Evolutionary conservation across 2,888 invertebrate genomes (phyloP).

Genomic region (Apantesis nais): DNA sequence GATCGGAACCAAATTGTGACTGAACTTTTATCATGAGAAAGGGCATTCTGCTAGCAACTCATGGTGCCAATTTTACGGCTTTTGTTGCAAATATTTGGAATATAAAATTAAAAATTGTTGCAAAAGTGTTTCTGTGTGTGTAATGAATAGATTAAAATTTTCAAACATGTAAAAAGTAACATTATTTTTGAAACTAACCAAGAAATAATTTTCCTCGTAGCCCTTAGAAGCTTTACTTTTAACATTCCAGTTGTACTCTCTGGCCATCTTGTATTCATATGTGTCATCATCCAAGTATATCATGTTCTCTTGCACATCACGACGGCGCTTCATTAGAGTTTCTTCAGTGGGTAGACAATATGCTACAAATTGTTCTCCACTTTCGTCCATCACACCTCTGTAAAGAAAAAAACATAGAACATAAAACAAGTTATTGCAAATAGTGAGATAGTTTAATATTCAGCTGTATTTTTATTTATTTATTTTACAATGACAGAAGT

Average conservation of each 20-base stretch:
- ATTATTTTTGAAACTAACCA: slow-evolving; percentile 79
- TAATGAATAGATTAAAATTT: no score
- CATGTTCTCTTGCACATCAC: slow-evolving; percentile 90
- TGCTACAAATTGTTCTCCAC: slow-evolving; percentile 99
- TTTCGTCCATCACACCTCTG: slow-evolving; percentile 99
- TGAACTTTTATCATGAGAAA: no score
- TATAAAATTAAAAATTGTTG: not conserved
- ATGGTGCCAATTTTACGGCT: no score
- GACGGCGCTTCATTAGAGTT: slow-evolving; percentile 94
- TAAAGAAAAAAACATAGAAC: slow-evolving; percentile 42
- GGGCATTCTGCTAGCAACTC: no score
- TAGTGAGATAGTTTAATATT: not conserved
- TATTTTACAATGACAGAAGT: no score
- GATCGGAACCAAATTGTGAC: no score
- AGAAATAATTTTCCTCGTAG: slow-evolving; percentile 98
- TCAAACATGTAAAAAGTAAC: not conserved
- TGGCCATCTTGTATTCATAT: slow-evolving; percentile 98
- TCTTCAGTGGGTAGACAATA: slow-evolving; percentile 98
- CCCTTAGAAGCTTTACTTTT: slow-evolving; percentile 98
- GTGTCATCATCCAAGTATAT: slow-evolving; percentile 95
- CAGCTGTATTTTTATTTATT: no score
- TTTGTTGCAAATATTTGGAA: no score
- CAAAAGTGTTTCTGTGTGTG: no score
- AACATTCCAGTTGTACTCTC: slow-evolving; percentile 99
- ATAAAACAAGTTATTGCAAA: not conserved